Base-by-base conservation (phyloP, 2,113 vertebrate genomes). In the Forbesichthys agassizii region DNA sequence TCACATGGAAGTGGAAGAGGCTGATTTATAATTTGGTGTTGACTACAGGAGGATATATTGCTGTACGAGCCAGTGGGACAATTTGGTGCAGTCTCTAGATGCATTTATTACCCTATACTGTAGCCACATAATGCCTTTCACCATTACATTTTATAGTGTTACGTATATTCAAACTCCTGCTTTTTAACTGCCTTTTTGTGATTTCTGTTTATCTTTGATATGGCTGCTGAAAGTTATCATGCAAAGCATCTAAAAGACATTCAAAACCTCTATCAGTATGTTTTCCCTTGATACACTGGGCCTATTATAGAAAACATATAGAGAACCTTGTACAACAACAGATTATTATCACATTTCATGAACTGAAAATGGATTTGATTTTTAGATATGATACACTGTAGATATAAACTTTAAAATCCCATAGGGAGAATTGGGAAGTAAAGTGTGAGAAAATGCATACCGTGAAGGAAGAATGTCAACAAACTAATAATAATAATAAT, bases 11-110 rank as follows among this genome's bases (percentile, higher is more conserved):
- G 76, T 82, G 84, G 58, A 14, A 83, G 84, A 88, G 76, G 82
- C 79, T 91, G 88, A 92, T 92, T 92, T 93, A 90, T 88, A 88
- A 88, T 90, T 91, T 74, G 64, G 67, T 36, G 63, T 74, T 85
- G 87, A 85, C 83, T 75, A 79, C 48, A 20, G 54, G 70, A 80
- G 77, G 78, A 92, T 89, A 83, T 89, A 92, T 86, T 66, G 71
- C 79, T 58, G 27, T 59, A 76, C 81, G 83, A 88, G 79, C 85
- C 69, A 73, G 75, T 68, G 64, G 72, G 79, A 83, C 74, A 84
- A 90, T 89, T 88, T 77, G 84, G 88, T 85, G 62, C 64, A 77
- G 71, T 83, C 84, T 55, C 66, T 74, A 78, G 52, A 59, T 66
- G 58, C 86, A 86, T 92, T 84, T 72, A 88, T 92, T 90, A 92